phyloP scores from a whole-genome alignment of 2,888 invertebrate species.

The Andrena bucephala region DNA sequence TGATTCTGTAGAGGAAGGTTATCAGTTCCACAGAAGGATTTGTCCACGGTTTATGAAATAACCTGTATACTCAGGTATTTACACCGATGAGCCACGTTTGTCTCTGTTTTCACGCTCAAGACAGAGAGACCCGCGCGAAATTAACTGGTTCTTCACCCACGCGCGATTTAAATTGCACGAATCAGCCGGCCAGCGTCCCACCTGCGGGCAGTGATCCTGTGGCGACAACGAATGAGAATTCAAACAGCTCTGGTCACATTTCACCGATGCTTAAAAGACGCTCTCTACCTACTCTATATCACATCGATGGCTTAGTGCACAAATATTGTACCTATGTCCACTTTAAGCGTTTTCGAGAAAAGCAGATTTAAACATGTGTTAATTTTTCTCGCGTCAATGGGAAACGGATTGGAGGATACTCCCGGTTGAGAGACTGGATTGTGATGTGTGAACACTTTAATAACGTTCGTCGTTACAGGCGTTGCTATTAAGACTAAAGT shows the following conservation, averaged over 20 bases:
- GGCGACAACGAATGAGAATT: conserved; percentile 25
- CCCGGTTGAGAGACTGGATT: too few species aligned
- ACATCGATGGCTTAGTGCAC: too few species aligned
- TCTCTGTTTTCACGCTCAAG: conserved; percentile 44
- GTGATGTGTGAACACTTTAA: too few species aligned
- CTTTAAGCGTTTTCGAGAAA: too few species aligned
- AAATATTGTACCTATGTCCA: too few species aligned
- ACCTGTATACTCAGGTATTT: conserved; percentile 42
- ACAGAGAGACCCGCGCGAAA: conserved; percentile 61
- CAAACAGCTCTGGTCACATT: neutral
- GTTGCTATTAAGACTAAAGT: too few species aligned
- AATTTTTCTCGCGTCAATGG: too few species aligned
- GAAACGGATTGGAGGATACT: too few species aligned
- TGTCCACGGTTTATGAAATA: neutral
- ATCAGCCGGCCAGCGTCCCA: conserved; percentile 60
- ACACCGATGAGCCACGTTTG: conserved; percentile 29
- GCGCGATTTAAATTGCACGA: conserved; percentile 68
- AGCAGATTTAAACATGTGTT: too few species aligned
- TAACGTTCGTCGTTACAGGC: too few species aligned
- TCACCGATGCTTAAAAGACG: neutral
- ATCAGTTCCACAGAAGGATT: neutral
- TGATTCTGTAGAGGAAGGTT: too few species aligned
- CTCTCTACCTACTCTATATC: neutral
- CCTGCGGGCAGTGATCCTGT: conserved; percentile 56
- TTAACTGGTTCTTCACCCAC: conserved; percentile 71